Percentiles rank a stretch among this genome's conserved stretches.
Conservation (phyloP, 2,113 vertebrate species). For the Platichthys stellatus region DNA sequence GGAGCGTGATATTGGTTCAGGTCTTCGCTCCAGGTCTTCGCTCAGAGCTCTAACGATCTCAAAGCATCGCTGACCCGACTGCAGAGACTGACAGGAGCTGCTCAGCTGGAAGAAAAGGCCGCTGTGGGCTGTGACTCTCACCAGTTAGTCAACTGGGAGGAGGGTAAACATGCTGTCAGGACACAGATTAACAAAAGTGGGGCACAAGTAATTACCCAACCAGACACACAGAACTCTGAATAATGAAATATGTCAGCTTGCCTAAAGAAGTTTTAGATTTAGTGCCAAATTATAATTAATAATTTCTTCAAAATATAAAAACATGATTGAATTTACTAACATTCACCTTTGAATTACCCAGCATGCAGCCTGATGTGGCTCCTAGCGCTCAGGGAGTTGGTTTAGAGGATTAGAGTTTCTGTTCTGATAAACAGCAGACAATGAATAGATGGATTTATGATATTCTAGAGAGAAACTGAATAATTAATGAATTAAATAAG, state of each 20-base stretch:
- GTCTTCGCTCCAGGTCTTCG: slow-evolving; percentile 40
- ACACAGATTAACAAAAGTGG: slow-evolving; percentile 1
- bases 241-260: background rate
- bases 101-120: slow-evolving; percentile 42
- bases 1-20: slow-evolving; percentile 73
- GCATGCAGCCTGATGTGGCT: no score
- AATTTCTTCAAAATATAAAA: background rate
- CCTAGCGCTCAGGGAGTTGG: no score
- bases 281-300: background rate
- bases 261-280: background rate
- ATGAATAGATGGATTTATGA: no score
- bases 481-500: no score
- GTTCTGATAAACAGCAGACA: no score
- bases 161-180: slow-evolving; percentile 12
- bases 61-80: slow-evolving; percentile 24
- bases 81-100: slow-evolving; percentile 51
- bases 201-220: background rate
- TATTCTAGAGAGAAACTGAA: no score
- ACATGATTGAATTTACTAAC: no score
- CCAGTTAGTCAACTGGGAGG: slow-evolving; percentile 3
- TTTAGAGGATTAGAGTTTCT: no score
- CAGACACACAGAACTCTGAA: background rate
- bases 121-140: slow-evolving; percentile 9
- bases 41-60: slow-evolving; percentile 54
- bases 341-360: no score